phyloP scores from a whole-genome alignment of 2,113 vertebrate species.

The Cavia aperea region DNA sequence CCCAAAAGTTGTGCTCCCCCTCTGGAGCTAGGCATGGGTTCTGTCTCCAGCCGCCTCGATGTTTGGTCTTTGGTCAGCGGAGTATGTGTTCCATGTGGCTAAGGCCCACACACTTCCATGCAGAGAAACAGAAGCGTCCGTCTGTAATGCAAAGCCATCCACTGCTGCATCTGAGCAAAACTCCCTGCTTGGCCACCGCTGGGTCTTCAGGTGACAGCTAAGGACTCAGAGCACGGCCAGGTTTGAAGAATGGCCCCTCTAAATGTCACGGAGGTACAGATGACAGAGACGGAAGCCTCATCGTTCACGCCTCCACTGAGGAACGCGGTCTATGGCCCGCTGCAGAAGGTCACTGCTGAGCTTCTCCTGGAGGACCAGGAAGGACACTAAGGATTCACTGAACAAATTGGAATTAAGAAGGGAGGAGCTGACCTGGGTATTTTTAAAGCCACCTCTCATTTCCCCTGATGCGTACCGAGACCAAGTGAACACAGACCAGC shows the following conservation, averaged over 20 bases:
- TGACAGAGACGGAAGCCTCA: accelerated
- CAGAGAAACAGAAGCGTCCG: neutral
- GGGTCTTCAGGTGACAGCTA: neutral
- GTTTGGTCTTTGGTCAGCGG: neutral
- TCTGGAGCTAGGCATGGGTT: neutral
- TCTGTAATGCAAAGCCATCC: neutral
- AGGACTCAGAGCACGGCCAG: neutral
- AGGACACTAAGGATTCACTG: neutral
- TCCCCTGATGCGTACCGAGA: neutral
- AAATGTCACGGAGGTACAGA: accelerated
- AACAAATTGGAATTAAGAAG: neutral
- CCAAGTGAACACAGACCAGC: accelerated
- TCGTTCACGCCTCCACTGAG: accelerated
- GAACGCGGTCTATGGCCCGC: accelerated
- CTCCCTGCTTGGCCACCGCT: accelerated
- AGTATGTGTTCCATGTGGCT: no score
- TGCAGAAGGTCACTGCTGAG: no score
- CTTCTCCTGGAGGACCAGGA: neutral
- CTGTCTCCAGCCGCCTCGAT: accelerated
- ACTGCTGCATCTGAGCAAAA: neutral
- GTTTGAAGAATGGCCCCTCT: neutral
- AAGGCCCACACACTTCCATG: neutral
- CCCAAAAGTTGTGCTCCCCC: neutral
- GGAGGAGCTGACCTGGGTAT: neutral
- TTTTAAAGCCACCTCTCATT: accelerated